Percentiles rank a stretch among this genome's conserved stretches.
phyloP scores from a whole-genome alignment of 1,140 invertebrate species.

The Drosophila triauraria region DNA sequence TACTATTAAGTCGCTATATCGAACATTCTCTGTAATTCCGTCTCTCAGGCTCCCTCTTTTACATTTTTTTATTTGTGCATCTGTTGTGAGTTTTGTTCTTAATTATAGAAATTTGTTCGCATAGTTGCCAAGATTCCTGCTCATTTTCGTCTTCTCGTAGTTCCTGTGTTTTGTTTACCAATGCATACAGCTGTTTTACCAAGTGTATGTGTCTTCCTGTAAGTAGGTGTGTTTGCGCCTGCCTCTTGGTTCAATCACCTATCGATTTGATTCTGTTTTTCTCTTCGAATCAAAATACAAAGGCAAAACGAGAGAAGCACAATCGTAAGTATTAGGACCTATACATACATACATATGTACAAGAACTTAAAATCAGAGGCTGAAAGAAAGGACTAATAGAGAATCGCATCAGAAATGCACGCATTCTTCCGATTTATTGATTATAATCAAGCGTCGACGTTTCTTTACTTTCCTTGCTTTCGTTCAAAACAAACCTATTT shows the following conservation, averaged over 20 bases:
- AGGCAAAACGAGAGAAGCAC: neutral
- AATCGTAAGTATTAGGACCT: conserved; percentile 8
- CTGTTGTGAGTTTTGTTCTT: conserved; percentile 42
- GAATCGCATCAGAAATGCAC: neutral
- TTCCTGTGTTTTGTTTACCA: conserved; percentile 37
- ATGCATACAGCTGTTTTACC: conserved; percentile 35
- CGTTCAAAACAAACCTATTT: conserved; percentile 27
- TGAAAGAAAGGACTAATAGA: neutral
- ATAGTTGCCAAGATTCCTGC: conserved; percentile 55
- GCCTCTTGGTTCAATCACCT: conserved; percentile 70
- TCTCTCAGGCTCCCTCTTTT: neutral
- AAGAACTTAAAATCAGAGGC: neutral
- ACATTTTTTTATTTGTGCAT: conserved; percentile 21
- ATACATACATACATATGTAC: neutral
- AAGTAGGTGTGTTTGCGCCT: conserved; percentile 16
- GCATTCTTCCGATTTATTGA: conserved; percentile 2
- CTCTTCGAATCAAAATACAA: conserved; percentile 23
- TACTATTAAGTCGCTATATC: neutral
- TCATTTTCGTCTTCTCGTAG: conserved; percentile 11
- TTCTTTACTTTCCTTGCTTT: conserved; percentile 3
- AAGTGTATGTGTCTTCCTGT: conserved; percentile 1
- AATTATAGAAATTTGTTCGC: conserved; percentile 64
- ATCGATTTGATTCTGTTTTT: conserved; percentile 66
- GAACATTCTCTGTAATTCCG: neutral
- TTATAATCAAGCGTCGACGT: neutral